Evolutionary conservation across 2,888 invertebrate species (phyloP), one percentile per base, ranked within the genome.

Genomic region (Teleiodes luculella): DNA sequence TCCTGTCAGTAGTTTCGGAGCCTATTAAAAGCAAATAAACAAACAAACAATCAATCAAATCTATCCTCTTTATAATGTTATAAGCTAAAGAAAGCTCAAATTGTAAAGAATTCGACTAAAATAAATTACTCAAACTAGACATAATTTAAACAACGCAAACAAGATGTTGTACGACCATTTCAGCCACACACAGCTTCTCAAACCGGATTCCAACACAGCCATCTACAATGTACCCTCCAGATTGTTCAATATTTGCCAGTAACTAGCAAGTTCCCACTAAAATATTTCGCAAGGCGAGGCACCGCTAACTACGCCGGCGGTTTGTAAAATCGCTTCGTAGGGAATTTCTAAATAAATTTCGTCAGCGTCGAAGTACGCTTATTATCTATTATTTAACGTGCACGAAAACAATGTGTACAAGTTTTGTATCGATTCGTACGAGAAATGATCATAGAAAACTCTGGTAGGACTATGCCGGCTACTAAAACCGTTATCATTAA

Each of bases 351-450:
- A 59, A 55, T 53, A 52, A 28, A 47, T 61, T 61, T 60, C 62
- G 55, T 52, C 61, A 62, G 53, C 45, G 20, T 28, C 52, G 37
- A 24, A 37, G 28, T 35, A 16, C 36, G 52, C 45, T 52, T 52
- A 56, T 59, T 62, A 58, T 53, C 57, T 65, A 67, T 68, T 70
- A 65, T 70, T 69, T 67, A 65, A 59, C 58, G 60, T 59, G 61
- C 66, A 67, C 65, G 67, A 71, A 67, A 67, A 67, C 66, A 67
- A 68, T 72, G 70, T 66, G 4, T 13, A 48, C 8, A 18, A n/a
- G 28, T 11, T 18, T 11, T 4, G 18, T 11, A 10, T 18, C 18
- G 10, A 18, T 16, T 4, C 18, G 18, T 3, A 8, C 18, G 18
- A 41, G 39, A 41, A 41, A 18, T 20, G 14, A 8, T 16, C 39